These are phyloP conservation scores for Thaumatotibia leucotreta DNA, from an alignment of 1,140 invertebrate genomes.

Conservation along the genomic window DNA sequence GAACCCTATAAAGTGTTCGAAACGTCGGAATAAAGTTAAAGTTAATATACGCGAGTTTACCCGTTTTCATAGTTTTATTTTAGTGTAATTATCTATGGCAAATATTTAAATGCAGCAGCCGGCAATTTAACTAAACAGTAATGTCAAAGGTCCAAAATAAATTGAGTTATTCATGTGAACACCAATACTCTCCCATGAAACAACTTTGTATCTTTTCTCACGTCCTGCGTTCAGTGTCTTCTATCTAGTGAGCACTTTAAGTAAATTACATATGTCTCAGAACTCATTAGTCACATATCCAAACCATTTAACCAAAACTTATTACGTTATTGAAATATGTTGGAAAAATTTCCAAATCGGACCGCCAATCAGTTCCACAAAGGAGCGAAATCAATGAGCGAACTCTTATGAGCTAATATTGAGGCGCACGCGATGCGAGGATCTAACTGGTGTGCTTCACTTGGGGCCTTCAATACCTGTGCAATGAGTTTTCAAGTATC, in stretches of 20 bases:
- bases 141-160: too few species aligned
- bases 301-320: neutral
- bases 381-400: slow-evolving; percentile 32
- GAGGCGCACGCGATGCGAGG: slow-evolving; percentile 36
- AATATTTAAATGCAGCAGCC: too few species aligned
- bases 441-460: slow-evolving; percentile 15
- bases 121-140: too few species aligned
- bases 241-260: neutral
- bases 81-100: too few species aligned
- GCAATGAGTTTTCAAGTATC: neutral
- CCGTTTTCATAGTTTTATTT: too few species aligned
- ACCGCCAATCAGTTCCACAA: slow-evolving; percentile 31
- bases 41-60: too few species aligned
- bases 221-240: neutral
- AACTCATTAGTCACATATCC: neutral
- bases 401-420: slow-evolving; percentile 44
- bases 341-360: neutral
- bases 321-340: neutral
- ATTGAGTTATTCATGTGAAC: too few species aligned
- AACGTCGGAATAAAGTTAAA: too few species aligned
- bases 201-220: neutral
- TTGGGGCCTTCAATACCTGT: neutral
- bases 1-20: too few species aligned
- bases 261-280: neutral
- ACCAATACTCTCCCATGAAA: too few species aligned